These are phyloP conservation scores for Hydractinia echinata DNA, from an alignment of 30 jellyfish, hydroid and myxozoan genomes.

Conservation along the genomic window DNA sequence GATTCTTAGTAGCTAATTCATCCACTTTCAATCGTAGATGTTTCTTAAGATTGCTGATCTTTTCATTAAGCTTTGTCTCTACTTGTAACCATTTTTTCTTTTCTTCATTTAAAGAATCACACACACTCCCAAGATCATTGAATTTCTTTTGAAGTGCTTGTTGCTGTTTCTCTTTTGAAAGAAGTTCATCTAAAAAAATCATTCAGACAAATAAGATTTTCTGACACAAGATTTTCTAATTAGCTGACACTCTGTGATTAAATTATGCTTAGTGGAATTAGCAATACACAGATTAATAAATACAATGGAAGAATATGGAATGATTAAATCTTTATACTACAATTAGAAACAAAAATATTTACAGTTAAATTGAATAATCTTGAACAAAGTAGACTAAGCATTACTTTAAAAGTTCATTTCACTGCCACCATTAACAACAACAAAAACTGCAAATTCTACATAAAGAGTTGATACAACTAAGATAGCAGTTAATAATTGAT, in stretches of 20 bases:
- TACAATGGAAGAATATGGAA: background rate
- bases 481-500: too few species aligned
- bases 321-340: background rate
- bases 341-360: background rate
- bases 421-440: background rate
- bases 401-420: background rate
- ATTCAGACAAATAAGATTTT: background rate
- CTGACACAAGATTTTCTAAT: background rate
- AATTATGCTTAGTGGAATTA: background rate
- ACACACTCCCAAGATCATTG: conserved; percentile 17
- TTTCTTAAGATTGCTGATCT: conserved; percentile 15
- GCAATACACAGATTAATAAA: background rate
- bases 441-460: background rate
- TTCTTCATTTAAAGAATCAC: conserved; percentile 17
- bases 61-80: conserved; percentile 31
- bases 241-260: background rate
- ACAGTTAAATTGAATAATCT: background rate
- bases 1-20: conserved; percentile 38
- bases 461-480: background rate
- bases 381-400: background rate
- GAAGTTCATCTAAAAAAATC: conserved; percentile 43
- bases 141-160: conserved; percentile 31
- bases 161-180: conserved; percentile 28
- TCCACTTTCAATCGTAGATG: background rate
- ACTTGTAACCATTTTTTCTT: background rate